These are phyloP conservation scores for Troides oblongomaculatus DNA, from an alignment of 2,888 invertebrate species.

Conservation along the genomic window DNA sequence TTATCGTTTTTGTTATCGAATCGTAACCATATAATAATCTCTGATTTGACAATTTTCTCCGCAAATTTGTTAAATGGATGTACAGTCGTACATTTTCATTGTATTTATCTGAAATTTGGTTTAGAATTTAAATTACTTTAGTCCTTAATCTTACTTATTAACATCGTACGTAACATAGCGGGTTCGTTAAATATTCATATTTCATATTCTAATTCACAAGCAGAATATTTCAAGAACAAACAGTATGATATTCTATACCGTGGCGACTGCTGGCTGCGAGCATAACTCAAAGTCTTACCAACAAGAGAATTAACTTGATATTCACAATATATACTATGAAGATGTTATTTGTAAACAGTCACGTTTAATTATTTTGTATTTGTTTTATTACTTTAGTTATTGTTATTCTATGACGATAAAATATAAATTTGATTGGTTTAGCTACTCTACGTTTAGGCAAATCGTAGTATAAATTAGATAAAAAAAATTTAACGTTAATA, in stretches of 20 bases:
- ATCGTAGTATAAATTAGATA: no score
- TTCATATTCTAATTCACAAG: slow-evolving; percentile 16
- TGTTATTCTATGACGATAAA: neutral
- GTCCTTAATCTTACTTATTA: neutral
- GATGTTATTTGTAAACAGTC: neutral
- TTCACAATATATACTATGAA: neutral
- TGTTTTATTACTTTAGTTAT: neutral
- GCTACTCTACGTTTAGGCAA: no score
- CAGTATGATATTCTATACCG: slow-evolving; percentile 7
- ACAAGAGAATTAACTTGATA: neutral
- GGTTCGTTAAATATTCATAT: slow-evolving; percentile 28
- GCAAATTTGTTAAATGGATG: no score
- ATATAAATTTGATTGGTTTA: no score
- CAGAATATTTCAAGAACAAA: slow-evolving; percentile 23
- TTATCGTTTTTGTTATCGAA: no score
- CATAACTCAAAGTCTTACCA: neutral
- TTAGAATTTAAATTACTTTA: neutral
- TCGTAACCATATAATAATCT: no score
- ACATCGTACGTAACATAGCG: slow-evolving; percentile 10
- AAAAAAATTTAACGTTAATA: no score
- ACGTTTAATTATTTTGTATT: neutral
- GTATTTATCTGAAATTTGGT: neutral
- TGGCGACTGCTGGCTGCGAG: neutral
- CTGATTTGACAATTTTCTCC: no score
- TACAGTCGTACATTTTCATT: no score